These are phyloP conservation scores for Adelges cooleyi DNA, from an alignment of 1,140 invertebrate species.

Conservation along the genomic window DNA sequence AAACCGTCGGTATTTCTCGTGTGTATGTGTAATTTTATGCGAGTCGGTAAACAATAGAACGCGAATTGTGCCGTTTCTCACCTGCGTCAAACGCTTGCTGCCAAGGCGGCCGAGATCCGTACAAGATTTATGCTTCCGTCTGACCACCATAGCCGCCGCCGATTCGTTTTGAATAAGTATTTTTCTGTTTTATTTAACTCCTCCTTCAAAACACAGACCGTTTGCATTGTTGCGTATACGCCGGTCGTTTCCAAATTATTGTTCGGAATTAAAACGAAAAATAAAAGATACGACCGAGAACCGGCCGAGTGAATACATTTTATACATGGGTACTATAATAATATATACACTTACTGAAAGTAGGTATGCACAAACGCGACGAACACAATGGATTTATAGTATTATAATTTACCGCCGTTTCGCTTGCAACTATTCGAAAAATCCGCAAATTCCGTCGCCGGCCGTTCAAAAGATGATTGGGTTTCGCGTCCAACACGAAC, in stretches of 20 bases:
- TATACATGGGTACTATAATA: too few species aligned
- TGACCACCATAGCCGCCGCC: background rate
- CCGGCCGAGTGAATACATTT: background rate
- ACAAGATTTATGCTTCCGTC: conserved; percentile 23
- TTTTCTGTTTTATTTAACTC: background rate
- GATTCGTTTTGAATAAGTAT: background rate
- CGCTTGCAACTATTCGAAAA: background rate
- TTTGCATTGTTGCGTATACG: background rate
- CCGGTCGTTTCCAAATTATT: background rate
- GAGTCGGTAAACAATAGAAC: conserved; percentile 18
- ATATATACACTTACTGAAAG: too few species aligned
- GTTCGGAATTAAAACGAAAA: background rate
- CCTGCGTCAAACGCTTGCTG: conserved; percentile 13
- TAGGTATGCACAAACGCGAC: too few species aligned
- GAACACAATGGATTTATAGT: background rate
- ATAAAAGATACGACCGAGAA: background rate
- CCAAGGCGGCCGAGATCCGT: background rate
- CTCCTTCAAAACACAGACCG: too few species aligned
- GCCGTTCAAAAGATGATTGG: too few species aligned
- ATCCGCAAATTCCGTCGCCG: background rate
- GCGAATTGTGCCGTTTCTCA: conserved; percentile 22
- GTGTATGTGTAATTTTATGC: conserved; percentile 7
- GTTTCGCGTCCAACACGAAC: too few species aligned
- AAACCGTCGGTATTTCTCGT: background rate
- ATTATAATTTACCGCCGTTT: too few species aligned